Percentiles rank a stretch among this genome's conserved stretches.
phyloP scores from a whole-genome alignment of 2,888 invertebrate genomes.

The Xanthostigma xanthostigma region DNA sequence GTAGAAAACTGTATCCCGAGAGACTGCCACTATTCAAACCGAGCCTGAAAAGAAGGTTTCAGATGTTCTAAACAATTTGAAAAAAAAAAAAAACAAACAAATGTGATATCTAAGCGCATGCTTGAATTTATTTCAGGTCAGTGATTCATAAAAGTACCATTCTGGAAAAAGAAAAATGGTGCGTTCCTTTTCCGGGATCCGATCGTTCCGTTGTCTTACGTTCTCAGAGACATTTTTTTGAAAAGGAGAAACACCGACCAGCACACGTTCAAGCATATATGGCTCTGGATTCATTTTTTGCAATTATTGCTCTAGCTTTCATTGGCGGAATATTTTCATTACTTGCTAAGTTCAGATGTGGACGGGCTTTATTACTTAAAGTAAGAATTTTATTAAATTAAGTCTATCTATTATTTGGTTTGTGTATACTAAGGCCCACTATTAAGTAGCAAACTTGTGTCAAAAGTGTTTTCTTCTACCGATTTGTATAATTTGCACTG shows the following conservation, averaged over 20 bases:
- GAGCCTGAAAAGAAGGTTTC: conserved; percentile 34
- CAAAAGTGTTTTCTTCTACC: no score
- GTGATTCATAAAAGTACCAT: conserved; percentile 32
- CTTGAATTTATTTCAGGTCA: conserved; percentile 25
- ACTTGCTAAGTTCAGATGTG: conserved; percentile 43
- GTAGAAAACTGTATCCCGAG: conserved; percentile 50
- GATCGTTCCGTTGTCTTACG: conserved; percentile 72
- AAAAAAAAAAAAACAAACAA: neutral
- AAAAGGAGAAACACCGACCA: conserved; percentile 53
- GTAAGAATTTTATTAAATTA: conserved; percentile 23
- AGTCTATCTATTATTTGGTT: no score
- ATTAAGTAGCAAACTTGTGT: no score
- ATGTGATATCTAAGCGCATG: conserved; percentile 7
- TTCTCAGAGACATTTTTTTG: conserved; percentile 61
- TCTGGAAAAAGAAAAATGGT: conserved; percentile 33
- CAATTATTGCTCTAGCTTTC: conserved; percentile 34
- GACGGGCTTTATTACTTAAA: conserved; percentile 47
- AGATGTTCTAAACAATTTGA: neutral
- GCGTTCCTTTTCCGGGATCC: conserved; percentile 66
- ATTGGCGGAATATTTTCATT: conserved; percentile 44
- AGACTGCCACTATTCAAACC: conserved; percentile 48
- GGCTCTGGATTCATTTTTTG: conserved; percentile 31
- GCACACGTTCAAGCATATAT: conserved; percentile 62
- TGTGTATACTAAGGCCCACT: no score
- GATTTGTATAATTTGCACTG: no score